Base-by-base conservation (phyloP, 2,888 invertebrate species). In the Drosophila villosipedis region DNA sequence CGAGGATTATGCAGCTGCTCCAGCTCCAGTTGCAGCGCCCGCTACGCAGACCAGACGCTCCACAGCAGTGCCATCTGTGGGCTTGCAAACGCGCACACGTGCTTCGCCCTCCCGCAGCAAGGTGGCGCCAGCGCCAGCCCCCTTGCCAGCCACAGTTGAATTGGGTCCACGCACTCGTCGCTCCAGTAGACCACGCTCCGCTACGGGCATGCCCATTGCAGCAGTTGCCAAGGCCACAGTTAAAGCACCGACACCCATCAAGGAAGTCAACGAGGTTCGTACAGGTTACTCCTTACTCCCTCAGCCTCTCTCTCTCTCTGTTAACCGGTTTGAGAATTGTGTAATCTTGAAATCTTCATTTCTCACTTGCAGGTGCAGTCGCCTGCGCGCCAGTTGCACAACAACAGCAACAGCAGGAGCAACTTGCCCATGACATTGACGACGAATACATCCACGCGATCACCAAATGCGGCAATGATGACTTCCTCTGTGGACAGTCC, bases 181-280 rank as follows among this genome's bases (percentile, higher is more conserved):
- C 82, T 95, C 95, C 31, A 95, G 95, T 22, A 92, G 94, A 16
- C 88, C 92, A 10, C 92, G 94, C 55, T 95, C 94, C 70, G 94
- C 92, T 3, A 72, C 82, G 19, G 79, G 93, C 0, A 73, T 82
- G n/a, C 68, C 89, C 6, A 75, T 49, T 4, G 58, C 78, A 4
- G 31, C 78, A 1, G 37, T 83, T 19, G 53, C 77, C 54, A 83
- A 84, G 58, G 58, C 84, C 63, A 76, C 82, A 14, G 54, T 79
- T 19, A 84, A 91, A 39, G 63, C 74, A 22, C 84, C 83, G 19
- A 82, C 92, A 4, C 91, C 91, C 37, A 83, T 92, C 37, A 88
- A 88, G 61, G 92, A 92, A 79, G 78, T 81, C 39, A 70, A 71
- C 43, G 90, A 91, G 90, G 92, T 91, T 80, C 78, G 83, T 78